A percentile compares a stretch with the other conserved stretches of the same genome.
Conservation (phyloP, 1,140 invertebrate species). For the Matsumurasca onukii region DNA sequence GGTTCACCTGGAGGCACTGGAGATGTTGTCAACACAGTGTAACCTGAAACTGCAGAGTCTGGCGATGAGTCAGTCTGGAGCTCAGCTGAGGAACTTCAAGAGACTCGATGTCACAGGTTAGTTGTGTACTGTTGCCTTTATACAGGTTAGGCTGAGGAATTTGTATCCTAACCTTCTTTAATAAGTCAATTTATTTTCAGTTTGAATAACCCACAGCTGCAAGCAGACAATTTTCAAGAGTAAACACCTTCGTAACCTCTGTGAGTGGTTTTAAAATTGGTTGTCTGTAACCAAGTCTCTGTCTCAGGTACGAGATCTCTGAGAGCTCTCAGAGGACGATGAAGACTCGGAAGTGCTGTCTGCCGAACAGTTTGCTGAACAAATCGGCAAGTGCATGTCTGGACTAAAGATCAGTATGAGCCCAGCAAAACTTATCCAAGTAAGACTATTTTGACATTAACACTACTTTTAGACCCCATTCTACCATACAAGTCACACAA, state of each 20-base stretch:
- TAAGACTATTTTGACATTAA: slow-evolving; percentile 46
- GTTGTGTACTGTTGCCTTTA: no score
- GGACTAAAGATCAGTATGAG: slow-evolving; percentile 51
- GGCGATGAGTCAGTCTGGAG: slow-evolving; percentile 50
- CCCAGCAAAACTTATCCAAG: slow-evolving; percentile 54
- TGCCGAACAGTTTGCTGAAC: slow-evolving; percentile 55
- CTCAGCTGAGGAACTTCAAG: not conserved
- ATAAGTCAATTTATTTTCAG: no score
- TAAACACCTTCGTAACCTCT: no score
- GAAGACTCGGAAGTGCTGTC: slow-evolving; percentile 57
- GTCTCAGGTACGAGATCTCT: slow-evolving; percentile 62
- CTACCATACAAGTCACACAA: no score
- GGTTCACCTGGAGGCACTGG: slow-evolving; percentile 85
- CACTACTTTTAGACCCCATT: no score
- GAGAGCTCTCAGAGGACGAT: slow-evolving; percentile 59
- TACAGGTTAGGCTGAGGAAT: no score
- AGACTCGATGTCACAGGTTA: slow-evolving; percentile 66
- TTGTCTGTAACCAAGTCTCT: no score
- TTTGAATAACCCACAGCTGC: no score
- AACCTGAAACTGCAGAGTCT: slow-evolving; percentile 69
- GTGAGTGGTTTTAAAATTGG: no score
- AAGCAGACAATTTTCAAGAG: no score
- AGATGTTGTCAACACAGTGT: slow-evolving; percentile 84
- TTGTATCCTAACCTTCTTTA: no score
- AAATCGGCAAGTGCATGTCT: slow-evolving; percentile 55